These are phyloP conservation scores for Argyresthia goedartella DNA, from an alignment of 2,888 invertebrate species.

Conservation along the genomic window DNA sequence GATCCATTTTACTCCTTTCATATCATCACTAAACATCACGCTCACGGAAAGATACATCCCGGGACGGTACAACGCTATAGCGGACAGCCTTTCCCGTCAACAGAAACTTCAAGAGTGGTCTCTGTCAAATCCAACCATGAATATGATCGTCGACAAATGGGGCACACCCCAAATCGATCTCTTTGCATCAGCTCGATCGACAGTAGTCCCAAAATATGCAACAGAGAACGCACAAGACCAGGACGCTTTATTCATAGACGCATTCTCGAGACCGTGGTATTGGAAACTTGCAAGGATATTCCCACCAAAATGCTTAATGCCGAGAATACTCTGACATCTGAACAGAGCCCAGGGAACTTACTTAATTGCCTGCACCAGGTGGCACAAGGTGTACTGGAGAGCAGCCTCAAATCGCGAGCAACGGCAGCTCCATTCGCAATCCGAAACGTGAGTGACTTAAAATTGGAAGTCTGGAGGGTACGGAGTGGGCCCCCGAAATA, in stretches of 20 bases:
- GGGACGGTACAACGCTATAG: not conserved
- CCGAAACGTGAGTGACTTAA: not conserved
- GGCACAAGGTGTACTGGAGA: slow-evolving; percentile 16
- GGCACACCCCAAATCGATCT: not conserved
- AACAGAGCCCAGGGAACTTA: not conserved
- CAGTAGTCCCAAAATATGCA: slow-evolving; percentile 3
- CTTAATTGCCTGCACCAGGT: slow-evolving; percentile 8
- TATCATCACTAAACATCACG: not conserved
- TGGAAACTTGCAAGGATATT: slow-evolving; percentile 16
- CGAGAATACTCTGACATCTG: slow-evolving; percentile 6
- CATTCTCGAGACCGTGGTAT: slow-evolving; percentile 14
- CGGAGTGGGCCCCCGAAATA: not conserved
- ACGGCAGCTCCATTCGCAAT: not conserved
- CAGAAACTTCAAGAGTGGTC: not conserved
- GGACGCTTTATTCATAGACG: slow-evolving; percentile 11
- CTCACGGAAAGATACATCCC: not conserved
- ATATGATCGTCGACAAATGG: not conserved
- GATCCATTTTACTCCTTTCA: not conserved
- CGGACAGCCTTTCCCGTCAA: not conserved
- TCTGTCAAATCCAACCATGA: not conserved
- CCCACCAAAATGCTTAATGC: slow-evolving; percentile 17
- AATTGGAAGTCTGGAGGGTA: not conserved
- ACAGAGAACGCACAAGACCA: slow-evolving; percentile 2
- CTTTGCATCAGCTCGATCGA: not conserved
- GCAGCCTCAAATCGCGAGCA: not conserved